Evolutionary conservation across 2,797 vertebrate species (phyloP), one percentile per base, ranked within the genome.

Genomic region (Cephalopachus bancanus): DNA sequence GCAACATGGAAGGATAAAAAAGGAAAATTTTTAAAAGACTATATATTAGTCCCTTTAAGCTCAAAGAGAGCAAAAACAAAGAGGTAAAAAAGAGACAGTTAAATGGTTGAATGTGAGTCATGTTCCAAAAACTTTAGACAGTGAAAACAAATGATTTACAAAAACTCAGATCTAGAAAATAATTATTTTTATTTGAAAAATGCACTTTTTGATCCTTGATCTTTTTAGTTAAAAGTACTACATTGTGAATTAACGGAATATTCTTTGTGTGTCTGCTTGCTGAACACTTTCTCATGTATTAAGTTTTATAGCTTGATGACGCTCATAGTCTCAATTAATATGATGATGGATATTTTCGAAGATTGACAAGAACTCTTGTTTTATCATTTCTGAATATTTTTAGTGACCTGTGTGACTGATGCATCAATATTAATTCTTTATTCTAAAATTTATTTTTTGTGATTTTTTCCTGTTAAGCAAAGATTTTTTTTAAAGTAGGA

Each of bases 401-500:
- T 67, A 71, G 67, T 95, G 7, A 92, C 2, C 10, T 75, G 0
- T 76, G 19, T 71, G 71, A 2, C 7, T 91, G 15, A 71, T 59
- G 10, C 44, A 64, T 76, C 53, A 28, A 4, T 44, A 59, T 89
- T 16, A 5, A 83, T 14, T 75, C 20, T 79, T 85, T 51, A 83
- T 80, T 72, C 89, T 30, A 75, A 87, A 96, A 89, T 72, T 4
- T 69, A 37, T 20, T 85, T 74, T 1, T n/a, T 5, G 22, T 89
- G 24, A 85, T 88, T 83, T 89, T 71, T 53, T 8, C 7, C 20
- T n/a, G 5, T 80, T 37, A 19, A 88, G 11, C 9, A 94, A 94
- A 49, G 0, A 83, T 91, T 44, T 91, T 91, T 62, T 86, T 89
- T 10, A 83, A 95, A 94, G 2, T 33, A 69, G 67, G 49, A 95